Base-by-base conservation (phyloP, 2,888 invertebrate species). In the Prenolepis imparis region DNA sequence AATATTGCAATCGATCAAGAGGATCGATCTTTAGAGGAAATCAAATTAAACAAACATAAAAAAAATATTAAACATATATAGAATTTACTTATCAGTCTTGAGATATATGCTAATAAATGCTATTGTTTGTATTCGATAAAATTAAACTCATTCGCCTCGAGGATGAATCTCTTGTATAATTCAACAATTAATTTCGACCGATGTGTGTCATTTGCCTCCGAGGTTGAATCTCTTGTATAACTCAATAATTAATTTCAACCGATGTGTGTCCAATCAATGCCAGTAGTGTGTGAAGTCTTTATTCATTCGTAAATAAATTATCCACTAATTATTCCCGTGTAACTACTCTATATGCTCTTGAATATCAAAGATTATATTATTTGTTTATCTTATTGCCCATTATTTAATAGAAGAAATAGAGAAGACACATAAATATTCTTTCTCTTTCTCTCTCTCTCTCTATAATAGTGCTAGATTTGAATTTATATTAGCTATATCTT, bases 141-240 rank as follows among this genome's bases (percentile, higher is more conserved):
- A 55, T 41, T 39, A 77, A 66, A 52, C 28, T 55, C 15, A 1
- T 57, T 77, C n/a, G 39, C 21, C 9, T 9, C 44, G 6, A 18
- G n/a, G 5, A 39, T 77, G 12, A 77, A 77, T 77, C 55, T 66
- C 66, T 55, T 77, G 66, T 66, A 77, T 66, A 77, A 77, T 64
- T 64, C 36, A 77, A 77, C 66, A 55, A 77, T 77, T 77, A 77
- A n/a, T 66, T 75, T 55, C n/a, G 15, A 75, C 12, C 64, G n/a
- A 24, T 24, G n/a, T 3, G 5, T 24, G 28, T 55, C 28, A 21
- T 63, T 63, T 44, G 44, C 44, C 32, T 15, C 21, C 32, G 3
- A 18, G n/a, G 12, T 24, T 77, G 21, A 77, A 77, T 77, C 55
- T 66, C 66, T 55, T 66, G 66, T 66, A 77, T 41, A 77, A 77